Evolutionary conservation across 2,113 vertebrate genomes (phyloP).

Genomic region (Nycticebus coucang): DNA sequence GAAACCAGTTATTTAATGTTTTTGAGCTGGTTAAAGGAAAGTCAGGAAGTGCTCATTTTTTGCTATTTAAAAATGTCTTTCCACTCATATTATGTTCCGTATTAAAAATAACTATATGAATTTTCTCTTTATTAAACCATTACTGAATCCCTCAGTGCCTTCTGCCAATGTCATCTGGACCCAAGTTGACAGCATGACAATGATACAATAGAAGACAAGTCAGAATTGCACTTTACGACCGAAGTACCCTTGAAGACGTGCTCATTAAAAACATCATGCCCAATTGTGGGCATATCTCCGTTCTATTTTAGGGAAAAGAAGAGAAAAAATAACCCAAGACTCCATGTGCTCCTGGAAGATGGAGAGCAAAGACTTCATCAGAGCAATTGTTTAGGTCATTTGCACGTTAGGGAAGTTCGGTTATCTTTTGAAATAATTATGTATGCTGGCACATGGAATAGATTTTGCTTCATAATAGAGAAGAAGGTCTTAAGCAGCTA

Average conservation of each 20-base stretch:
- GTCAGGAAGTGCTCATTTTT: background rate
- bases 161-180: background rate
- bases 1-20: background rate
- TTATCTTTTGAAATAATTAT: slow-evolving; percentile 13
- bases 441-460: background rate
- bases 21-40: background rate
- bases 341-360: background rate
- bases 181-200: background rate
- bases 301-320: background rate
- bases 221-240: slow-evolving; percentile 1
- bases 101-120: background rate
- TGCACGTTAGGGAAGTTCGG: background rate
- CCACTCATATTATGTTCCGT: background rate
- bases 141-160: background rate
- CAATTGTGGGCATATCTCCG: background rate
- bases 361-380: background rate
- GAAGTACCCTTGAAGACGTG: background rate
- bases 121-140: background rate
- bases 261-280: background rate
- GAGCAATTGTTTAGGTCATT: background rate
- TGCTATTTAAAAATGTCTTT: background rate
- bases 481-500: background rate
- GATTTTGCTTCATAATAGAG: background rate
- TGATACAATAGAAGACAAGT: background rate
- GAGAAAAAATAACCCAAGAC: background rate